Conservation (phyloP, 2,888 invertebrate genomes). For the Odontocerum albicorne region DNA sequence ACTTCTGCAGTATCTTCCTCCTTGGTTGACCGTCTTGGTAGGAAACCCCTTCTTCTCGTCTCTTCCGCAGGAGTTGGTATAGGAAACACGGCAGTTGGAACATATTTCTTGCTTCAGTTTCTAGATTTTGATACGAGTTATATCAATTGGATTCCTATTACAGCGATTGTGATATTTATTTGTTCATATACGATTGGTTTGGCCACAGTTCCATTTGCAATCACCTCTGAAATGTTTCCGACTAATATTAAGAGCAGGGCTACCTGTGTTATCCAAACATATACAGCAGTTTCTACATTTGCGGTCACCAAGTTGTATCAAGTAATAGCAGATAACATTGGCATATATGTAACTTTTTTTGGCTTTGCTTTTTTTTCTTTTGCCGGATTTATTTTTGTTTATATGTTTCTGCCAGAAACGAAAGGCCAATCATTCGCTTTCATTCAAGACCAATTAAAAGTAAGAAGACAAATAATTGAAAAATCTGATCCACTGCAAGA, state of each 20-base stretch:
- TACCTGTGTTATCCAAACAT: constrained; percentile 63
- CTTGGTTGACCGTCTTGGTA: constrained; percentile 62
- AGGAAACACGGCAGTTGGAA: constrained; percentile 56
- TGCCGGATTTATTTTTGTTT: constrained; percentile 56
- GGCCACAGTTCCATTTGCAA: constrained; percentile 64
- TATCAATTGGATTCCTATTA: constrained; percentile 59
- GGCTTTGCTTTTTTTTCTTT: constrained; percentile 55
- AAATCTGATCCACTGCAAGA: no score
- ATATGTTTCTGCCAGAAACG: constrained; percentile 59
- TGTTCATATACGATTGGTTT: constrained; percentile 64
- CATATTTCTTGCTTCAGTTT: constrained; percentile 59
- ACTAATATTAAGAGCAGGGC: constrained; percentile 65
- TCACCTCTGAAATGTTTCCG: constrained; percentile 66
- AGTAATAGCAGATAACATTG: constrained; percentile 55
- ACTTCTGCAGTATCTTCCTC: constrained; percentile 60
- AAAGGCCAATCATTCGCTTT: constrained; percentile 63
- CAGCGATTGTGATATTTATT: constrained; percentile 62
- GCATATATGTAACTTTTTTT: constrained; percentile 59
- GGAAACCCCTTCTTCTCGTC: constrained; percentile 60
- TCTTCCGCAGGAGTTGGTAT: constrained; percentile 60
- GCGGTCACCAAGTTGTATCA: constrained; percentile 61
- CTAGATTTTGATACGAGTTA: constrained; percentile 50
- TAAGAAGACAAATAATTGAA: constrained; percentile 8
- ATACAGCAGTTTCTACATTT: constrained; percentile 61
- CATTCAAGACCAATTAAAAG: constrained; percentile 55